Percentiles rank a stretch among this genome's conserved stretches.
Evolutionary conservation across 2,888 invertebrate species (phyloP).

Genomic region (Pyrochroa serraticornis): DNA sequence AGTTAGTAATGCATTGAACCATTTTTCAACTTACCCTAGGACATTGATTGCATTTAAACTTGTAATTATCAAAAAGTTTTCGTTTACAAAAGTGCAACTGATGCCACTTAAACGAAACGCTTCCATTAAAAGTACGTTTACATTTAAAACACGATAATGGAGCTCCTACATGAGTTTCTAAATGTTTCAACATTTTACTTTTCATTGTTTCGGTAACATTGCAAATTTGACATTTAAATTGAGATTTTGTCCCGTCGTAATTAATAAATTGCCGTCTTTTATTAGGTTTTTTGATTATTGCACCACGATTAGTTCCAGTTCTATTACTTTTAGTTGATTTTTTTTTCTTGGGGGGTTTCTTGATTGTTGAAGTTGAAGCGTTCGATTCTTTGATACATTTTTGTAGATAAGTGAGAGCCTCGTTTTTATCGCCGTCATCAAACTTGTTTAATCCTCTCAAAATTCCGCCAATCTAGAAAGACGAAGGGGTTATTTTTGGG

Average conservation of each 20-base stretch:
- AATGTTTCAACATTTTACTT: constrained; percentile 36
- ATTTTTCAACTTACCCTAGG: constrained; percentile 26
- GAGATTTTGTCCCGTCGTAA: constrained; percentile 4
- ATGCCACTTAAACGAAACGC: constrained; percentile 35
- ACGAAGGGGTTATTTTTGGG: background rate
- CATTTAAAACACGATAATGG: constrained; percentile 37
- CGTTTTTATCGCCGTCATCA: constrained; percentile 34
- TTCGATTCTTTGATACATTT: constrained; percentile 23
- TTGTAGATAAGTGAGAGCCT: constrained; percentile 35
- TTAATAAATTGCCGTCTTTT: constrained; percentile 1
- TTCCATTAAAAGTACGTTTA: constrained; percentile 34
- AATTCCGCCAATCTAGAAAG: constrained; percentile 33
- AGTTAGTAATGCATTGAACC: too few relatives aligned
- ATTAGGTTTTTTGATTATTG: too few relatives aligned
- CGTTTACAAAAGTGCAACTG: constrained; percentile 26
- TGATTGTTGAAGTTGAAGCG: background rate
- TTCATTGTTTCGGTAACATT: constrained; percentile 28
- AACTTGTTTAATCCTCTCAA: constrained; percentile 34
- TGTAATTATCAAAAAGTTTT: constrained; percentile 8
- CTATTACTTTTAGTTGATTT: background rate
- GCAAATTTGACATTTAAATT: constrained; percentile 35
- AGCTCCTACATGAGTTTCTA: constrained; percentile 37
- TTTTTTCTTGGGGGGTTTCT: background rate
- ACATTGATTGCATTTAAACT: constrained; percentile 35
- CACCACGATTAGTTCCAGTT: too few relatives aligned